Evolutionary conservation across 2,113 vertebrate species (phyloP).

Genomic region (Macrotus californicus): DNA sequence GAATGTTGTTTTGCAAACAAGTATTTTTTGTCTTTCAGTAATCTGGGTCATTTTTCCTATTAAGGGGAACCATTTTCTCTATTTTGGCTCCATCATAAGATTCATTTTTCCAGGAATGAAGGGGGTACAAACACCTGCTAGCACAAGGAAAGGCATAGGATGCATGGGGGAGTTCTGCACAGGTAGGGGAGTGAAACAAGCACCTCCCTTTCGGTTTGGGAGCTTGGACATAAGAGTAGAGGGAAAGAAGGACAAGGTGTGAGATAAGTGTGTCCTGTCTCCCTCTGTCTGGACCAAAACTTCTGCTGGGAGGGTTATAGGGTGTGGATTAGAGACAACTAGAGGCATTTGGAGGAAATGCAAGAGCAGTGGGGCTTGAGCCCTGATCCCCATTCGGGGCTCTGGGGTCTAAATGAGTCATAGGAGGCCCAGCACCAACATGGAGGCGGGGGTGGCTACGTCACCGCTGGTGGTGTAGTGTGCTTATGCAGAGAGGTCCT

Average conservation of each 20-base stretch:
- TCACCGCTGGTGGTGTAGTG: background rate
- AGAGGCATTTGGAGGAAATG: background rate
- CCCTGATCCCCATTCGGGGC: background rate
- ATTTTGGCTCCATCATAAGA: background rate
- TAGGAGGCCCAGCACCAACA: background rate
- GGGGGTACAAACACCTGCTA: background rate
- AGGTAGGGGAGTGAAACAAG: background rate
- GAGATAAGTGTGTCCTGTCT: background rate
- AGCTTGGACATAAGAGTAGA: background rate
- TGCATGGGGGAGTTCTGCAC: background rate
- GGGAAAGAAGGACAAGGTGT: background rate
- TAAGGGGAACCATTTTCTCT: background rate
- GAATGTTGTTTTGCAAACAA: background rate
- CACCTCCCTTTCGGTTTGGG: accelerated
- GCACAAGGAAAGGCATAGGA: background rate
- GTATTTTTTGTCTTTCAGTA: background rate
- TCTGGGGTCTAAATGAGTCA: background rate
- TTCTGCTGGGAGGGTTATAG: background rate
- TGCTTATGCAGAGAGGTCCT: background rate
- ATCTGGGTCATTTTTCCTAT: background rate
- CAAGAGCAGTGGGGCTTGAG: background rate
- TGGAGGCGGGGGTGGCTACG: too few relatives aligned
- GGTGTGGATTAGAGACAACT: background rate
- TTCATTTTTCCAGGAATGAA: background rate
- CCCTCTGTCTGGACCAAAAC: background rate